Evolutionary conservation across 1,140 invertebrate genomes (phyloP).

Genomic region (Caenorhabditis inopinata): DNA sequence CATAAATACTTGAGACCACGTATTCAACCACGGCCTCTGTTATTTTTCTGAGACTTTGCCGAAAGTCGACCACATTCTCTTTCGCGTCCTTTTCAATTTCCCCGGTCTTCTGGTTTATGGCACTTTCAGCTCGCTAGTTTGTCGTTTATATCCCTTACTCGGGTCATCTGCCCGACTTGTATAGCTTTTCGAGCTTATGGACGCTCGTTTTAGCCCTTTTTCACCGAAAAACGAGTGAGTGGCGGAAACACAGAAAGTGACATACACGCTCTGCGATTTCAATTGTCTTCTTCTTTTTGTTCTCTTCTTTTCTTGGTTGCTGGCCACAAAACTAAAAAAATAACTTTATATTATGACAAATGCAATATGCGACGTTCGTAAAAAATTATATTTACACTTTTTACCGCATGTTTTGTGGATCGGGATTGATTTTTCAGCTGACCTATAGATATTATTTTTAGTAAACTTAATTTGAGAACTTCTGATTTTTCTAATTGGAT

Average conservation of each 20-base stretch:
- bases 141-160: background rate
- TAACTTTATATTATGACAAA: slow-evolving; percentile 22
- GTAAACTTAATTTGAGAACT: too few species aligned
- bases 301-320: background rate
- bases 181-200: slow-evolving; percentile 25
- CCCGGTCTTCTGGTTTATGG: slow-evolving; percentile 14
- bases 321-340: too few species aligned
- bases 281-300: slow-evolving; percentile 9
- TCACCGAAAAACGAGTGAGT: background rate
- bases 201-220: background rate
- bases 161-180: background rate
- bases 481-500: too few species aligned
- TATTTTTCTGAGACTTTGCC: too few species aligned
- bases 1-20: too few species aligned
- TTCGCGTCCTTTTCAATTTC: background rate
- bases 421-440: too few species aligned
- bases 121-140: background rate
- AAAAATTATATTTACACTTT: slow-evolving; percentile 11
- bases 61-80: too few species aligned
- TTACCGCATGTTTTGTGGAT: too few species aligned
- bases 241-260: slow-evolving; percentile 11
- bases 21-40: too few species aligned
- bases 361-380: background rate
- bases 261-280: slow-evolving; percentile 13
- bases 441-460: too few species aligned